A percentile compares a stretch with the other conserved stretches of the same genome.
Conservation (phyloP, 2,888 invertebrate species). For the Tetropium fuscum region DNA sequence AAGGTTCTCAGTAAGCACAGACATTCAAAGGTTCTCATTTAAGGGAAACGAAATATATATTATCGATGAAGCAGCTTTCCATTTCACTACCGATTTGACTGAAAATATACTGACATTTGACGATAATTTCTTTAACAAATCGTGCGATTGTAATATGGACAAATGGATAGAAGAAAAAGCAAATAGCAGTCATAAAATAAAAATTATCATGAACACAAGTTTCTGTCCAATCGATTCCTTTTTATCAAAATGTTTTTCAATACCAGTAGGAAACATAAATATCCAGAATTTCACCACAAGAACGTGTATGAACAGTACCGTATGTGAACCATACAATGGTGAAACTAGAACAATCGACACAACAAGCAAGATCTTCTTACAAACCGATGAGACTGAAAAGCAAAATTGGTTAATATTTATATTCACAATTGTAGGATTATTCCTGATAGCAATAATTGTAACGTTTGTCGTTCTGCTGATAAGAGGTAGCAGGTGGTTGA, state of each 20-base stretch:
- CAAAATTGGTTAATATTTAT: slow-evolving; percentile 57
- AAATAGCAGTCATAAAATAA: slow-evolving; percentile 63
- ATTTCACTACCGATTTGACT: slow-evolving; percentile 71
- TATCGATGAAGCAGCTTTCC: slow-evolving; percentile 69
- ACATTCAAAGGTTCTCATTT: slow-evolving; percentile 66
- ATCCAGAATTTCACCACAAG: slow-evolving; percentile 73
- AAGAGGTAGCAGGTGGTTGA: slow-evolving; percentile 71
- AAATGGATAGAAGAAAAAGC: slow-evolving; percentile 70
- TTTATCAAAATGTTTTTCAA: slow-evolving; percentile 74
- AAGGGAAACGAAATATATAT: slow-evolving; percentile 71
- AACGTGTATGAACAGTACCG: slow-evolving; percentile 71
- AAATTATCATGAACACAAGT: slow-evolving; percentile 69
- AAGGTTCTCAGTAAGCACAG: slow-evolving; percentile 62
- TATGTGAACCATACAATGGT: slow-evolving; percentile 71
- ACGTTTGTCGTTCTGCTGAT: slow-evolving; percentile 69
- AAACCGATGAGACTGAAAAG: slow-evolving; percentile 49
- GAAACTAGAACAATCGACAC: slow-evolving; percentile 60
- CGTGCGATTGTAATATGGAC: slow-evolving; percentile 74
- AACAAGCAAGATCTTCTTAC: slow-evolving; percentile 55
- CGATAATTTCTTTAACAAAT: slow-evolving; percentile 73
- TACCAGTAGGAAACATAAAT: slow-evolving; percentile 73
- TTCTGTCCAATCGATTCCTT: slow-evolving; percentile 72
- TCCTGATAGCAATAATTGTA: slow-evolving; percentile 69
- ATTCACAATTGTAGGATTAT: slow-evolving; percentile 66
- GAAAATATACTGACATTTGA: slow-evolving; percentile 67